Evolutionary conservation across 1,140 invertebrate species (phyloP).

Genomic region (Palaemon carinicauda): DNA sequence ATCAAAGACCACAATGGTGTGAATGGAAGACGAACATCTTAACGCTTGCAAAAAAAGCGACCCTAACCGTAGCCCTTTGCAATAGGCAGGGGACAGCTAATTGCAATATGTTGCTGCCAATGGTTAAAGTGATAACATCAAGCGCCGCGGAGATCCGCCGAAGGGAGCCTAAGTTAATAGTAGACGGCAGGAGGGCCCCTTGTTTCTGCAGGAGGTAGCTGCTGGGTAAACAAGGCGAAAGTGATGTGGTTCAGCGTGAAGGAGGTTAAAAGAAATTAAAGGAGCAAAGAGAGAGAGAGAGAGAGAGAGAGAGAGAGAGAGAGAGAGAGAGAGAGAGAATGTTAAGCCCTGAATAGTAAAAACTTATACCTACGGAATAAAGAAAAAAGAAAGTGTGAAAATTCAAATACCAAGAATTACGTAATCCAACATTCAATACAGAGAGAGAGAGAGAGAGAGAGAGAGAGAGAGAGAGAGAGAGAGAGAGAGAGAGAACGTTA

Average conservation of each 20-base stretch:
- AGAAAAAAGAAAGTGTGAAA: too few relatives aligned
- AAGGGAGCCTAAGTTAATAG: slow-evolving; percentile 24
- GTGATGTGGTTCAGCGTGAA: not conserved
- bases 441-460: not conserved
- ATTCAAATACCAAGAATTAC: too few relatives aligned
- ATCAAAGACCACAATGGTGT: not conserved
- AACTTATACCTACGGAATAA: too few relatives aligned
- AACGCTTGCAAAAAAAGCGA: too few relatives aligned
- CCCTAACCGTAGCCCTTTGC: not conserved
- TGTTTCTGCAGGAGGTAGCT: not conserved
- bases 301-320: not conserved
- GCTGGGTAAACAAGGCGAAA: not conserved
- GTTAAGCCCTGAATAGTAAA: not conserved
- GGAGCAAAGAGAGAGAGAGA: not conserved
- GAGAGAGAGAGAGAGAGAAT: not conserved
- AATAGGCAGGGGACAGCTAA: slow-evolving; percentile 30
- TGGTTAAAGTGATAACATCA: slow-evolving; percentile 38
- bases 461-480: not conserved
- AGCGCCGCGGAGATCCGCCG: slow-evolving; percentile 24
- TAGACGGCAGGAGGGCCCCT: slow-evolving; percentile 28
- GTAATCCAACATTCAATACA: too few relatives aligned
- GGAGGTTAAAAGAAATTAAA: not conserved
- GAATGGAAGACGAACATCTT: not conserved
- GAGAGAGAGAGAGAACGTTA: not conserved
- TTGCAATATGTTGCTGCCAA: slow-evolving; percentile 55